These are phyloP conservation scores for Lithosia quadra DNA, from an alignment of 2,888 invertebrate species.

Conservation along the genomic window DNA sequence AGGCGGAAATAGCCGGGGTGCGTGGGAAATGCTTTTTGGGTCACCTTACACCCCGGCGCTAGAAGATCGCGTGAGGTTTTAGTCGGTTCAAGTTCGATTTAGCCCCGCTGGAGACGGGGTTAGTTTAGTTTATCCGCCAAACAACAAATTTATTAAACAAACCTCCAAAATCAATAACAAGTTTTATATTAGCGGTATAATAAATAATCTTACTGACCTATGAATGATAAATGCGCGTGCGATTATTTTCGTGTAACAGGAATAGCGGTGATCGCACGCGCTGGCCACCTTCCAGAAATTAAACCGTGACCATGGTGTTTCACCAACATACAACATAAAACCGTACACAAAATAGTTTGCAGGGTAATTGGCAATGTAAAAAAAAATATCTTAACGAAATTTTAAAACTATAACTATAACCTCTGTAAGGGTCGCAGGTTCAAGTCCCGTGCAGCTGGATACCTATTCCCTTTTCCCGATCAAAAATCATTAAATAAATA, in stretches of 20 bases:
- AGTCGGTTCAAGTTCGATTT: too few relatives aligned
- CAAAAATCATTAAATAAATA: too few relatives aligned
- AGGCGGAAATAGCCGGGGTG: too few relatives aligned
- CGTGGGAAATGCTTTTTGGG: too few relatives aligned
- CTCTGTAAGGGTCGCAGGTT: too few relatives aligned
- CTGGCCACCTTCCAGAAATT: conserved; percentile 50
- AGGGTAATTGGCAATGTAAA: background rate
- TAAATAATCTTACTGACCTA: conserved; percentile 5
- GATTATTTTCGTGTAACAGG: conserved; percentile 37
- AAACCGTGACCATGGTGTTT: conserved; percentile 11
- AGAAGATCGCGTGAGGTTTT: too few relatives aligned
- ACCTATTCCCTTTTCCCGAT: too few relatives aligned
- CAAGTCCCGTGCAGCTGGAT: too few relatives aligned
- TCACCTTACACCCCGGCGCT: too few relatives aligned
- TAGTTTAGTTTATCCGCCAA: background rate
- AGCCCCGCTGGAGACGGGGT: too few relatives aligned
- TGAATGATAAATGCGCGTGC: conserved; percentile 14
- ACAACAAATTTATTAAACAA: background rate
- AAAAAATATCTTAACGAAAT: too few relatives aligned
- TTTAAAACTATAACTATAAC: too few relatives aligned
- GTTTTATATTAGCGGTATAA: background rate
- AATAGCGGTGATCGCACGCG: conserved; percentile 44
- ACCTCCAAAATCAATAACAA: conserved; percentile 8
- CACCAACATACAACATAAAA: conserved; percentile 7
- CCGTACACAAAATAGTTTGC: conserved; percentile 7